Conservation (phyloP, 1,140 invertebrate species). For the Amphibalanus amphitrite region DNA sequence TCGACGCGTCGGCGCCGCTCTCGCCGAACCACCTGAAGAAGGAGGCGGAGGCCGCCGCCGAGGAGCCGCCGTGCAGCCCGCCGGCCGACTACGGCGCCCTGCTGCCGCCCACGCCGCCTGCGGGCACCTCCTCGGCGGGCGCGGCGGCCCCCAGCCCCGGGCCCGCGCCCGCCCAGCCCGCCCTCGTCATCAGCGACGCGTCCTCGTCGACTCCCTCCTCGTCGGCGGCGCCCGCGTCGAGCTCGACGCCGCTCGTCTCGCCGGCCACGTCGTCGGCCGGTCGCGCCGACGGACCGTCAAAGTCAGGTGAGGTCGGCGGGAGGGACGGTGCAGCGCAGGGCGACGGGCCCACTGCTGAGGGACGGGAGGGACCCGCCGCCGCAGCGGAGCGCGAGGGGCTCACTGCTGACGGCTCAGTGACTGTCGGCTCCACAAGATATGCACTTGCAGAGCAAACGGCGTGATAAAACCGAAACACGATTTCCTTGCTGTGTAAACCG, state of each 20-base stretch:
- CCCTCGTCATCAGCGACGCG: background rate
- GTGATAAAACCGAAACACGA: no score
- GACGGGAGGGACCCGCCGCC: no score
- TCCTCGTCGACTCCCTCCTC: background rate
- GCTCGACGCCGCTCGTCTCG: background rate
- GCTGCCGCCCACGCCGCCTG: background rate
- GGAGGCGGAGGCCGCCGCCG: background rate
- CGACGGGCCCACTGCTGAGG: no score
- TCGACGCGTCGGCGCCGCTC: slow-evolving; percentile 1
- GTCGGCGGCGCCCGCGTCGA: background rate
- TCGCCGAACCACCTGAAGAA: background rate
- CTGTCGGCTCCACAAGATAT: no score
- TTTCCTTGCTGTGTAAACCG: no score
- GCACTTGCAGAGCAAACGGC: no score
- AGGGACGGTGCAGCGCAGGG: no score
- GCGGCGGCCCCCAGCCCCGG: no score
- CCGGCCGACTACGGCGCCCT: background rate
- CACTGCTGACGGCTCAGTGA: no score
- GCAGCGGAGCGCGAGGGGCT: no score
- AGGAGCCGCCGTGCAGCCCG: background rate
- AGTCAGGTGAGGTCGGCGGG: background rate
- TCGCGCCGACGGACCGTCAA: background rate
- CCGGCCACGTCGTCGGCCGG: background rate
- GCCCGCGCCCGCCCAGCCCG: background rate
- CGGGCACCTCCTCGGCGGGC: no score